Evolutionary conservation across 2,888 invertebrate species (phyloP).

Genomic region (Volucella bombylans): DNA sequence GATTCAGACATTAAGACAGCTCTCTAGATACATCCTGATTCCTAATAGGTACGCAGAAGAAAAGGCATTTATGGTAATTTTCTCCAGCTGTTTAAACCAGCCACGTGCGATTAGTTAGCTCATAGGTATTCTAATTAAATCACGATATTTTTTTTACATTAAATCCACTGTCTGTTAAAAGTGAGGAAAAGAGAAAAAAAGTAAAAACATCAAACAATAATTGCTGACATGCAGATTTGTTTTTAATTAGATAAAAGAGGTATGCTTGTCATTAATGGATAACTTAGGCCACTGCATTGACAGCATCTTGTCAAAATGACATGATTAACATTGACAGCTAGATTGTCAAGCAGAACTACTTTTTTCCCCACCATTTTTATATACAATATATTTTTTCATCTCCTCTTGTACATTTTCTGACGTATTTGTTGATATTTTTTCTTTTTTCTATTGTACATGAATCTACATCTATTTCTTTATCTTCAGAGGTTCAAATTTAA

Average conservation of each 20-base stretch:
- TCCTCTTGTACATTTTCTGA: neutral
- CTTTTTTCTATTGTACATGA: too few relatives aligned
- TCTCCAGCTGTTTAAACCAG: conserved; percentile 25
- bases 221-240: conserved; percentile 66
- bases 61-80: conserved; percentile 19
- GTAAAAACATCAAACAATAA: conserved; percentile 42
- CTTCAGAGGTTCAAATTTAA: neutral
- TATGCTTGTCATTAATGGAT: conserved; percentile 43
- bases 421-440: too few relatives aligned
- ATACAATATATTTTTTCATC: conserved; percentile 2
- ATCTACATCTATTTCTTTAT: conserved; percentile 10
- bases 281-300: conserved; percentile 61
- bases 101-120: conserved; percentile 52
- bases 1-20: neutral
- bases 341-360: conserved; percentile 59
- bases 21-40: conserved; percentile 44
- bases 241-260: conserved; percentile 40
- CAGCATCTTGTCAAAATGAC: conserved; percentile 69
- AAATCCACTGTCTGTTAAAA: conserved; percentile 50
- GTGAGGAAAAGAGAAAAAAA: neutral
- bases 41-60: conserved; percentile 1
- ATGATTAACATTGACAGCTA: conserved; percentile 74
- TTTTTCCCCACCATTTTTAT: conserved; percentile 44
- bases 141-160: conserved; percentile 65
- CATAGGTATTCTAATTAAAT: conserved; percentile 61